phyloP scores from a whole-genome alignment of 2,888 invertebrate species.

The Netelia inedita region DNA sequence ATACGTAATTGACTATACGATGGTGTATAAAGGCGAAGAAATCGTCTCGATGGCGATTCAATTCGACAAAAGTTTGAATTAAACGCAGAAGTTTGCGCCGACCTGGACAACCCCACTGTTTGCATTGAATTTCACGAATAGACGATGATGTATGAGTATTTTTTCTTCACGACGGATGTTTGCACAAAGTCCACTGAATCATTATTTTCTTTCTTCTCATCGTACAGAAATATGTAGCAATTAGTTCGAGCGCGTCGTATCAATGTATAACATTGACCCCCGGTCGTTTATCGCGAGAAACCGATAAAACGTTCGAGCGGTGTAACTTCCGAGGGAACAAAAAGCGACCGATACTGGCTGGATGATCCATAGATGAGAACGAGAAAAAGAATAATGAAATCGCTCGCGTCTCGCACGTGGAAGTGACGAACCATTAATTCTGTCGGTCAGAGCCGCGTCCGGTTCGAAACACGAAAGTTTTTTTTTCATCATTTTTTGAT shows the following conservation, averaged over 20 bases:
- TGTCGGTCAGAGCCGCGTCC: not conserved
- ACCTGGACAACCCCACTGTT: too few species aligned
- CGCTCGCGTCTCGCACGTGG: not conserved
- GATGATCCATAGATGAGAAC: not conserved
- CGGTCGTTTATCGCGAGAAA: constrained; percentile 11
- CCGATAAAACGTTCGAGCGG: constrained; percentile 31
- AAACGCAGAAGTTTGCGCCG: too few species aligned
- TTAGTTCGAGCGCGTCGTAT: constrained; percentile 41
- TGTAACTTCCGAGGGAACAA: constrained; percentile 2
- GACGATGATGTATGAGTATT: not conserved
- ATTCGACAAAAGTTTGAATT: too few species aligned
- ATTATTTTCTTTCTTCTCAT: constrained; percentile 8
- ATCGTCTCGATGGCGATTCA: too few species aligned
- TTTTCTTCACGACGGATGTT: not conserved
- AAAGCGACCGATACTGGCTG: not conserved
- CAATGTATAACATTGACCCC: constrained; percentile 41
- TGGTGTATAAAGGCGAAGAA: too few species aligned
- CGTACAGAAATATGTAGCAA: constrained; percentile 14
- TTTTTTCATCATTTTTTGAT: not conserved
- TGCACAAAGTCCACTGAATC: too few species aligned
- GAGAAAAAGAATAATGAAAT: constrained; percentile 9
- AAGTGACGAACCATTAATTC: constrained; percentile 20
- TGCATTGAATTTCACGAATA: too few species aligned
- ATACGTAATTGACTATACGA: too few species aligned
- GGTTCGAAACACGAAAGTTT: not conserved